Evolutionary conservation across 2,113 vertebrate species (phyloP).

Genomic region (Sceloporus undulatus): DNA sequence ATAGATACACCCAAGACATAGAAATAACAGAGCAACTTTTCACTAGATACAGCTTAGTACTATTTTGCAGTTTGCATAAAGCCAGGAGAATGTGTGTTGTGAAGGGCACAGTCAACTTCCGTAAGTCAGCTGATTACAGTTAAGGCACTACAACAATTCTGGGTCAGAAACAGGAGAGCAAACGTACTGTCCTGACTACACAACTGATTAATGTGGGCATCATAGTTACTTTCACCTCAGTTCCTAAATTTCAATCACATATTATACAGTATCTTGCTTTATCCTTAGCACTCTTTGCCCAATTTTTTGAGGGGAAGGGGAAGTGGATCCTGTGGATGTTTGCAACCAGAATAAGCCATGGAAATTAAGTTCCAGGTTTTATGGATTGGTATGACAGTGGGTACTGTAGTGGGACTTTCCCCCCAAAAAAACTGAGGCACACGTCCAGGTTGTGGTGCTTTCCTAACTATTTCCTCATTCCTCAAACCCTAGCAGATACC

Average conservation of each 20-base stretch:
- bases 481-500: no score
- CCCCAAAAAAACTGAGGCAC: not conserved
- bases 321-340: not conserved
- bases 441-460: not conserved
- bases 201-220: no score
- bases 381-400: not conserved
- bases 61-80: not conserved
- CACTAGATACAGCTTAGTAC: not conserved
- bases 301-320: not conserved
- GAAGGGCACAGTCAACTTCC: no score
- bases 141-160: no score
- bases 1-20: no score
- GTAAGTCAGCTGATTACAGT: not conserved
- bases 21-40: not conserved
- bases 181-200: no score
- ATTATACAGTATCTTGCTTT: not conserved
- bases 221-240: not conserved
- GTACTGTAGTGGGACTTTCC: not conserved
- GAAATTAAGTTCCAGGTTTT: not conserved
- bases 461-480: not conserved
- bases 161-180: no score
- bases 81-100: not conserved
- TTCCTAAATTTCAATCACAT: not conserved
- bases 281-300: not conserved
- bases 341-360: not conserved